Evolutionary conservation across 2,113 vertebrate genomes (phyloP).

Genomic region (Mastomys natalensis): DNA sequence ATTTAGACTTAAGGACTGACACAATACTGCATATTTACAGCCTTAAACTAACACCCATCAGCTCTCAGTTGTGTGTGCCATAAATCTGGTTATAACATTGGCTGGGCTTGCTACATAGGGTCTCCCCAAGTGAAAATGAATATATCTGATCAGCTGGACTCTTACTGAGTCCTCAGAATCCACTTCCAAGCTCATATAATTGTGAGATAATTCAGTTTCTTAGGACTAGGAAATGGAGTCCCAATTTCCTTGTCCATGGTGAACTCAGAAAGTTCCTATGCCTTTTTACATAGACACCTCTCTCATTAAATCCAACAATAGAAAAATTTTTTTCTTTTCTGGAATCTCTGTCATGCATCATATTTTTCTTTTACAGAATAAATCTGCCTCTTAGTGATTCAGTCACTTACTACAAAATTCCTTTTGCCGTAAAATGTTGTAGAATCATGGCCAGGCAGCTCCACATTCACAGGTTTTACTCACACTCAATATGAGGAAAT

Average conservation of each 20-base stretch:
- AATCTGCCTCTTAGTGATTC: not conserved
- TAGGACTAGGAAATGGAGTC: not conserved
- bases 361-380: not conserved
- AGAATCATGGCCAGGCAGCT: not conserved
- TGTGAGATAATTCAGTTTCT: not conserved
- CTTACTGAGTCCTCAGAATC: not conserved
- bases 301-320: conserved; percentile 28
- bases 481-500: not conserved
- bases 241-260: not conserved
- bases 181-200: not conserved
- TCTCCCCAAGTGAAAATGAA: not conserved
- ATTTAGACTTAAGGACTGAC: not conserved
- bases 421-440: conserved; percentile 18
- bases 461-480: not conserved
- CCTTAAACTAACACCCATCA: conserved; percentile 8
- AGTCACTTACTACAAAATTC: conserved; percentile 16
- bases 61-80: not conserved
- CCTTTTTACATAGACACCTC: not conserved
- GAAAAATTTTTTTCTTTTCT: conserved; percentile 19
- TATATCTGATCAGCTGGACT: not conserved
- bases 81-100: not conserved
- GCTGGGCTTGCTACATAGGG: not conserved
- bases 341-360: not conserved
- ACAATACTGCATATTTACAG: conserved; percentile 22
- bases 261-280: not conserved